Evolutionary conservation across 2,888 invertebrate species (phyloP).

Genomic region (Troides helena): DNA sequence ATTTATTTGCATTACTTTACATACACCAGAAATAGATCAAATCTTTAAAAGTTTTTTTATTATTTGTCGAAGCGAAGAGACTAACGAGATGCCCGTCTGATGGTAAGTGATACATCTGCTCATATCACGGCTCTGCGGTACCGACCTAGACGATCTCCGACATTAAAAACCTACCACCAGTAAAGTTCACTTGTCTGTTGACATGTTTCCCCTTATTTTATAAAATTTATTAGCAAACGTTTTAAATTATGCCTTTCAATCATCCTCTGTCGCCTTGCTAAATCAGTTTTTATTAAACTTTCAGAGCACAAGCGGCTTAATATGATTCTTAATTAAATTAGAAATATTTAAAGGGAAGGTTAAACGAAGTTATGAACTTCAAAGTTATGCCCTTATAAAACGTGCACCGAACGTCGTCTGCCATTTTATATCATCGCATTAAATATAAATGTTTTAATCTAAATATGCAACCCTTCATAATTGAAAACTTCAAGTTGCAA

Average conservation of each 20-base stretch:
- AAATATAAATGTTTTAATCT: slow-evolving; percentile 13
- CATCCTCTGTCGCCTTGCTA: slow-evolving; percentile 9
- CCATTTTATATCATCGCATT: slow-evolving; percentile 3
- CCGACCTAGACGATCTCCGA: too few relatives aligned
- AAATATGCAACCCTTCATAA: background rate
- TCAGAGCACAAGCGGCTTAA: slow-evolving; percentile 8
- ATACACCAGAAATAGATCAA: too few relatives aligned
- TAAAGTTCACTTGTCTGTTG: background rate
- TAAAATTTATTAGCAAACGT: background rate
- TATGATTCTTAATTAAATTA: slow-evolving; percentile 26
- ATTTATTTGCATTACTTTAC: too few relatives aligned
- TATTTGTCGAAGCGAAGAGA: too few relatives aligned
- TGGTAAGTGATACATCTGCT: too few relatives aligned
- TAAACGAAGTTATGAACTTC: slow-evolving; percentile 24
- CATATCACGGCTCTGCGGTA: too few relatives aligned
- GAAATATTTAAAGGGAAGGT: slow-evolving; percentile 24
- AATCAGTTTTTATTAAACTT: slow-evolving; percentile 16
- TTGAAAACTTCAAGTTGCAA: background rate
- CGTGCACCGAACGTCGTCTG: slow-evolving; percentile 27
- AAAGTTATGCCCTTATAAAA: slow-evolving; percentile 26
- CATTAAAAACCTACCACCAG: too few relatives aligned
- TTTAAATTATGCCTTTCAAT: slow-evolving; percentile 4
- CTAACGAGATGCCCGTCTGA: too few relatives aligned
- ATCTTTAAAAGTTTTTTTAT: too few relatives aligned
- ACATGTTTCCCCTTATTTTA: background rate